Evolutionary conservation across 1,140 invertebrate species (phyloP).

Genomic region (Mylabris phalerata): DNA sequence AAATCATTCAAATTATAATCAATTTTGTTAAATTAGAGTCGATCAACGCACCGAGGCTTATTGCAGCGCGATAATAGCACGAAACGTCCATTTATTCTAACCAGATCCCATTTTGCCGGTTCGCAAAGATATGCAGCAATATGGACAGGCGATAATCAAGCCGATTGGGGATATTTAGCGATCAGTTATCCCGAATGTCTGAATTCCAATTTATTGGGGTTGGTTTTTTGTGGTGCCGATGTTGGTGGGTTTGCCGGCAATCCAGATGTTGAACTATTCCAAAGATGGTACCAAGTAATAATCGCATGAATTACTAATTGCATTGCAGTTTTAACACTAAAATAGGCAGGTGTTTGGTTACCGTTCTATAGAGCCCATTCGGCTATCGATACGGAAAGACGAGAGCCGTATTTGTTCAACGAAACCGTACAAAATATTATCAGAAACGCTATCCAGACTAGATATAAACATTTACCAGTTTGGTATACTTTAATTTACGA

Average conservation of each 20-base stretch:
- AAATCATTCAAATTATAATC: neutral
- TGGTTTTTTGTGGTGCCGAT: slow-evolving; percentile 93
- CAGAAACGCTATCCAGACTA: slow-evolving; percentile 53
- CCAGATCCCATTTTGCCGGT: slow-evolving; percentile 79
- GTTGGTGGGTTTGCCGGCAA: slow-evolving; percentile 96
- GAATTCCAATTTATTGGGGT: slow-evolving; percentile 44
- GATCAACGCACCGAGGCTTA: slow-evolving; percentile 67
- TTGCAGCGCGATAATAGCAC: slow-evolving; percentile 57
- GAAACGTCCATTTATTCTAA: slow-evolving; percentile 83
- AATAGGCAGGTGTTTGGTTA: slow-evolving; percentile 50
- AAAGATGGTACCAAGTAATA: slow-evolving; percentile 74
- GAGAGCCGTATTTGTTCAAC: slow-evolving; percentile 93
- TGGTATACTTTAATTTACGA: slow-evolving; percentile 67
- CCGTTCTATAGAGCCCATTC: slow-evolving; percentile 57
- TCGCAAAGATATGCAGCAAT: slow-evolving; percentile 68
- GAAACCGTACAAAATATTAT: slow-evolving; percentile 56
- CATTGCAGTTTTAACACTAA: slow-evolving; percentile 76
- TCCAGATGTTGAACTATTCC: slow-evolving; percentile 77
- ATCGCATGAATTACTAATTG: slow-evolving; percentile 54
- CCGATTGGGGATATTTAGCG: slow-evolving; percentile 73
- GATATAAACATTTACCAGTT: slow-evolving; percentile 83
- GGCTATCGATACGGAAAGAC: slow-evolving; percentile 78
- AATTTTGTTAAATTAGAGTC: slow-evolving; percentile 43
- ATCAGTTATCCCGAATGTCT: slow-evolving; percentile 73
- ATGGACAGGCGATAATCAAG: slow-evolving; percentile 82